Evolutionary conservation across 2,797 vertebrate species (phyloP).

Genomic region (Bradypodion ventrale): DNA sequence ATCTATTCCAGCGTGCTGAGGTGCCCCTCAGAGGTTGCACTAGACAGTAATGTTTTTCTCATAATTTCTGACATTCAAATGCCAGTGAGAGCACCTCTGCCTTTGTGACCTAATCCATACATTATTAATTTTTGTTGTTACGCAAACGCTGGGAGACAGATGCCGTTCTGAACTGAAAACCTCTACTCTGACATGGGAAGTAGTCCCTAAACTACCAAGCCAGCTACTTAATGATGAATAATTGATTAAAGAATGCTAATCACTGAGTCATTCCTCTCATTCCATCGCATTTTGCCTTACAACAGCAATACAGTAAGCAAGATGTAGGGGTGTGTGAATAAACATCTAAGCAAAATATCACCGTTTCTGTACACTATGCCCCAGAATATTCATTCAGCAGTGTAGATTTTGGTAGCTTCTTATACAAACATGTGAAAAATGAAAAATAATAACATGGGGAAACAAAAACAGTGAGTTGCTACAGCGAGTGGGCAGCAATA

Average conservation of each 20-base stretch:
- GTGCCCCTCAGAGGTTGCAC: conserved; percentile 34
- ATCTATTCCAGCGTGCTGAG: conserved; percentile 38
- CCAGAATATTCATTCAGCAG: too few relatives aligned
- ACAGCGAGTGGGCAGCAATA: too few relatives aligned
- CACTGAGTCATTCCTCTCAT: conserved; percentile 39
- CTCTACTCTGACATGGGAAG: conserved; percentile 37
- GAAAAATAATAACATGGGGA: too few relatives aligned
- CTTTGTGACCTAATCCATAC: conserved; percentile 56
- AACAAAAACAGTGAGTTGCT: too few relatives aligned
- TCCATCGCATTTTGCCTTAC: conserved; percentile 41
- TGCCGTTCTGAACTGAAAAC: conserved; percentile 56
- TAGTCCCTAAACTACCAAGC: conserved; percentile 53
- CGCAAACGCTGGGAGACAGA: conserved; percentile 56
- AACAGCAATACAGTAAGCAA: conserved; percentile 50
- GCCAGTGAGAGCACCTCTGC: conserved; percentile 43
- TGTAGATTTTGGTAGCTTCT: too few relatives aligned
- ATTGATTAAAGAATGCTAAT: conserved; percentile 68
- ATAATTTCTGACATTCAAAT: conserved; percentile 50
- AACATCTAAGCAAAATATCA: neutral
- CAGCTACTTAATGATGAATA: conserved; percentile 68
- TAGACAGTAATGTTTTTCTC: conserved; percentile 21
- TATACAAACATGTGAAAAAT: too few relatives aligned
- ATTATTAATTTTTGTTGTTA: conserved; percentile 65
- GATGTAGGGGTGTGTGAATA: neutral
- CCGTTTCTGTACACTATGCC: too few relatives aligned